Evolutionary conservation across 1,140 invertebrate genomes (phyloP).

Genomic region (Apis dorsata): DNA sequence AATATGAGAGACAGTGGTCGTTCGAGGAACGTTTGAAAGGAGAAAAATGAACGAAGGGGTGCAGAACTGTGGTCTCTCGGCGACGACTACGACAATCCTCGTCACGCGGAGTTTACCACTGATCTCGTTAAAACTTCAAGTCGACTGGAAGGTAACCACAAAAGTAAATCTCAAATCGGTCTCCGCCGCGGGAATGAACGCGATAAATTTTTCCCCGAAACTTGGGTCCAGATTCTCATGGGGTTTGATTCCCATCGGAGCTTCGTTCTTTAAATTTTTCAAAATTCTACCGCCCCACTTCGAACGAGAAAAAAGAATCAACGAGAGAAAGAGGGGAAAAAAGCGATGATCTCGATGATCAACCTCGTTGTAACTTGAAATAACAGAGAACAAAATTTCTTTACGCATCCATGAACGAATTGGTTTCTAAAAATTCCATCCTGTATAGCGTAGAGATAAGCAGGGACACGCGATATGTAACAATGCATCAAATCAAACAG

Average conservation of each 20-base stretch:
- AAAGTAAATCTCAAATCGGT: conserved; percentile 41
- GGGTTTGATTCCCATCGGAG: neutral
- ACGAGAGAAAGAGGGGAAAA: no score
- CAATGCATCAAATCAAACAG: conserved; percentile 25
- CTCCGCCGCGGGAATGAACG: conserved; percentile 37
- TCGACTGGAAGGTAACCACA: conserved; percentile 25
- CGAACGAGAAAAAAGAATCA: no score
- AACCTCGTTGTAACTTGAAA: no score
- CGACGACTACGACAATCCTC: conserved; percentile 15
- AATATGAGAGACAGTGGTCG: neutral
- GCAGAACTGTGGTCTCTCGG: conserved; percentile 10
- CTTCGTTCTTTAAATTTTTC: neutral
- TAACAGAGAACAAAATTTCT: no score
- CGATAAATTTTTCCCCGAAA: conserved; percentile 56
- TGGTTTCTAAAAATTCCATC: no score
- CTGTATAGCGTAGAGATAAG: conserved; percentile 13
- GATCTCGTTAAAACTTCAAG: conserved; percentile 64
- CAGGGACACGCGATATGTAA: conserved; percentile 32
- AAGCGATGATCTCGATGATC: no score
- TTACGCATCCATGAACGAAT: no score
- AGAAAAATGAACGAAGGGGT: neutral
- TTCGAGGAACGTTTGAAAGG: neutral
- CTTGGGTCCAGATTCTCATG: neutral
- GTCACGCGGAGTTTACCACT: conserved; percentile 51
- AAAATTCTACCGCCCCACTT: neutral